phyloP scores from a whole-genome alignment of 2,113 vertebrate genomes.

The Epinephelus lanceolatus region DNA sequence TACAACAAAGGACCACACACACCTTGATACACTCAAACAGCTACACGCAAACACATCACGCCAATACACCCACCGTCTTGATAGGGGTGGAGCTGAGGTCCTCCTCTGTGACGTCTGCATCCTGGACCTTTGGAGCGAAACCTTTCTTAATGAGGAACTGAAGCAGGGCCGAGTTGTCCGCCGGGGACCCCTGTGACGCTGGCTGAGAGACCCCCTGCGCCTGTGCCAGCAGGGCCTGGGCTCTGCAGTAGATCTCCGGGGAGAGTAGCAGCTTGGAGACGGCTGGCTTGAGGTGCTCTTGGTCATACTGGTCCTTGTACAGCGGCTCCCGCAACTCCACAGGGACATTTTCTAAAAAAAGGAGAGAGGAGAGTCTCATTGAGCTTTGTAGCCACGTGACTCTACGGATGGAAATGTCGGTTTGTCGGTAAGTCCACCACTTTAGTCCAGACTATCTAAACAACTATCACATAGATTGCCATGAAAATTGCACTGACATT shows the following conservation, averaged over 20 bases:
- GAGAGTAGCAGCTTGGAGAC: conserved; percentile 88
- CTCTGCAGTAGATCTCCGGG: conserved; percentile 88
- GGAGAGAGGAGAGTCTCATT: background rate
- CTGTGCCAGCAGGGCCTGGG: conserved; percentile 82
- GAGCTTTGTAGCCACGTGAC: background rate
- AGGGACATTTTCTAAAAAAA: conserved; percentile 85
- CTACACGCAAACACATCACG: background rate
- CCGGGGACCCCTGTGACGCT: conserved; percentile 61
- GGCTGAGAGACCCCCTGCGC: conserved; percentile 46
- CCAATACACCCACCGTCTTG: conserved; percentile 84
- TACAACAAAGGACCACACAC: too few relatives aligned
- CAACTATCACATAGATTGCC: background rate
- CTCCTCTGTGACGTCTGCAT: conserved; percentile 82
- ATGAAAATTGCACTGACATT: background rate
- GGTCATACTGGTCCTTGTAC: conserved; percentile 88
- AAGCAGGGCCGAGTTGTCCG: conserved; percentile 83
- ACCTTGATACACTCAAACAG: background rate
- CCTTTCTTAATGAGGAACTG: conserved; percentile 85
- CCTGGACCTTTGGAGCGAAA: conserved; percentile 80
- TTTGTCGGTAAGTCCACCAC: background rate
- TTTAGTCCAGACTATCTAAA: background rate
- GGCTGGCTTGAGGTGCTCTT: conserved; percentile 88
- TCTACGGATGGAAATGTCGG: too few relatives aligned
- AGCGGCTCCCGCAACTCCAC: conserved; percentile 89
- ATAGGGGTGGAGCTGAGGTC: conserved; percentile 89